These are phyloP conservation scores for rabbit (Oryctolagus cuniculus) DNA, from an alignment of 2,113 vertebrate genomes.

Conservation along the genomic window mOryCun1.1 NC_091443.1:55036501-55037000, in stretches of 20 bases:
- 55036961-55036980: slow-evolving; percentile 71
- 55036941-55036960: slow-evolving; percentile 60
- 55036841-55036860: slow-evolving; percentile 46
- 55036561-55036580: slow-evolving; percentile 95
- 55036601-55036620: slow-evolving; percentile 77
- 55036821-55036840: slow-evolving; percentile 38
- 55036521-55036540: slow-evolving; percentile 95
- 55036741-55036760: slow-evolving; percentile 57
- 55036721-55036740: slow-evolving; percentile 18
- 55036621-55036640: slow-evolving; percentile 79
- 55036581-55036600: slow-evolving; percentile 90
- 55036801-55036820: slow-evolving; percentile 68
- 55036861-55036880: slow-evolving; percentile 55
- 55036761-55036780: slow-evolving; percentile 56
- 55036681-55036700: slow-evolving; percentile 77
- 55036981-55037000: slow-evolving; percentile 63
- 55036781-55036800: slow-evolving; percentile 66
- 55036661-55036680: slow-evolving; percentile 80
- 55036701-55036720: slow-evolving; percentile 68
- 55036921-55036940: slow-evolving; percentile 80
- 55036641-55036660: slow-evolving; percentile 83
- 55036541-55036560: slow-evolving; percentile 96
- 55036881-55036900: slow-evolving; percentile 67
- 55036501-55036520: slow-evolving; percentile 97
- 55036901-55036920: slow-evolving; percentile 79